Base-by-base conservation (phyloP, 2,888 invertebrate genomes). In the Lasius fuliginosus region DNA sequence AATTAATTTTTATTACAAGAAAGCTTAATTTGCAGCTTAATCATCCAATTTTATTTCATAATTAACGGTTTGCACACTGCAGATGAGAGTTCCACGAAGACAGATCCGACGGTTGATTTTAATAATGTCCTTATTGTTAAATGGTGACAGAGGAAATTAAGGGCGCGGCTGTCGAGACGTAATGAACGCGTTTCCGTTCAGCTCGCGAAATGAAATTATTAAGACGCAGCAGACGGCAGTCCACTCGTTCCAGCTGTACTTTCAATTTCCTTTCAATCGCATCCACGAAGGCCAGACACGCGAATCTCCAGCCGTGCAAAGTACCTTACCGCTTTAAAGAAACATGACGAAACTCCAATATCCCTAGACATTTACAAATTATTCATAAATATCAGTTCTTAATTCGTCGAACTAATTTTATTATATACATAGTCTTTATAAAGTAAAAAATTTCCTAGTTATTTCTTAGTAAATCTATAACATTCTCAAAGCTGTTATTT, bases 221-320 rank as follows among this genome's bases (percentile, higher is more conserved):
- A 81, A 71, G 81, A 62, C 46, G 49, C 49, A 60, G 46, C 79
- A 36, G 60, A 71, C 60, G 69, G 69, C 27, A 62, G 60, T 81
- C 46, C 62, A 81, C 56, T 49, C 68, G 68, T 68, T 77, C 23
- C 71, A 81, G 46, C 71, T 81, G 71, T 71, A 71, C 81, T 81
- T 81, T 71, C 81, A 81, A 81, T 81, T 81, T 81, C 81, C 81
- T 81, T 81, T 81, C 81, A 81, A 69, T 62, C 71, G 62, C 81
- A 71, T 69, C 60, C 60, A 81, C 81, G 60, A 71, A 81, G 81
- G 62, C 71, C 60, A 81, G 71, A 71, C 81, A 81, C 81, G 81
- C 81, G 8, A 81, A 56, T 56, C 67, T 67, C 53, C 40, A 77
- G 56, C 40, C 30, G 3, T n/a, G n/a, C 53, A 12, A 73, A 73